Base-by-base conservation (phyloP, 2,888 invertebrate species). In the Linnaemya tessellans region DNA sequence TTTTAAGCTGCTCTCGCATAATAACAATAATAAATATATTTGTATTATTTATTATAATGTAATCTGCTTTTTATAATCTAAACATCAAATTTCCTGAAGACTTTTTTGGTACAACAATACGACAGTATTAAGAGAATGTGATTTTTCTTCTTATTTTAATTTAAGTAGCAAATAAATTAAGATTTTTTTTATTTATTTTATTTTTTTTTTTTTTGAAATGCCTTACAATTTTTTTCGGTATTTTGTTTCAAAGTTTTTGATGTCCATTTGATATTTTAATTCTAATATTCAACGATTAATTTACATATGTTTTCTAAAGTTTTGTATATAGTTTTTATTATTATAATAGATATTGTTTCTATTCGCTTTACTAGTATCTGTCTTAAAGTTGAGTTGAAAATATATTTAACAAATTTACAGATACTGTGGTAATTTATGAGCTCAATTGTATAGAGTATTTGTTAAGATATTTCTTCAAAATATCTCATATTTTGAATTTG, bases 391-490 rank as follows among this genome's bases (percentile, higher is more conserved):
- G 25, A 70, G 0, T 11, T 18, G 4, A 49, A 43, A 49, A 65
- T 13, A 38, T 77, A 60, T 78, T 71, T 84, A 88, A 86, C 80
- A 85, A 86, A 86, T 87, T 86, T 84, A 85, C 86, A 86, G 86
- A 86, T 84, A 84, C 81, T 80, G 43, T 74, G 64, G 68, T 86
- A 84, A 87, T 84, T 86, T 87, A 88, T 87, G 84, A 81, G 86
- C 80, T 85, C 80, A 71, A 80, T 73, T 83, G 84, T 81, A 20
- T 85, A 22, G n/a, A 46, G 20, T 11, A n/a, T 54, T 65, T 80
- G 64, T 67, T 56, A 41, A 65, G 46, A 70, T 60, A 10, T 25
- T 64, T 73, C 2, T 38, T 13, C 25, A 9, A 49, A 64, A 46
- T 38, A 15, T 68, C 9, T 74, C 30, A 22, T 58, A 54, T 54